These are phyloP conservation scores for Aeoliscus strigatus DNA, from an alignment of 2,797 vertebrate species.

Conservation along the genomic window DNA sequence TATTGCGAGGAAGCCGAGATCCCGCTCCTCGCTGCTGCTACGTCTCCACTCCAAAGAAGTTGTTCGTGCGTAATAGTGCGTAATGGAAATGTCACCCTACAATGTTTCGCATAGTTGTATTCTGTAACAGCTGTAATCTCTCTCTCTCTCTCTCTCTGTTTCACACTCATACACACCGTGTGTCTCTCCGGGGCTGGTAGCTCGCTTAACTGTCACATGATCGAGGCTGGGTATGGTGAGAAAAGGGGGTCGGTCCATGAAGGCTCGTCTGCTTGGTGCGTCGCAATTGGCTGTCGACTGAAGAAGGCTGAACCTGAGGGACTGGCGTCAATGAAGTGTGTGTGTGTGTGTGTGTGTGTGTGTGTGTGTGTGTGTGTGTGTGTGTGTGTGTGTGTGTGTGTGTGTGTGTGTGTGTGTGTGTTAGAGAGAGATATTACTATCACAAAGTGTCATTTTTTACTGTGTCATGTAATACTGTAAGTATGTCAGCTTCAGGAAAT, in stretches of 20 bases:
- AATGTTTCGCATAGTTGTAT: slow-evolving; percentile 42
- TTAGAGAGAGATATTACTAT: too few species aligned
- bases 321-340: slow-evolving; percentile 38
- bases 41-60: slow-evolving; percentile 32
- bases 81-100: slow-evolving; percentile 45
- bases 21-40: slow-evolving; percentile 26
- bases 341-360: background rate
- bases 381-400: slow-evolving; percentile 2
- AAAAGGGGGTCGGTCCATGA: slow-evolving; percentile 76
- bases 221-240: slow-evolving; percentile 48
- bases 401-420: too few species aligned
- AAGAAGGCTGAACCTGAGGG: slow-evolving; percentile 43
- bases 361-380: slow-evolving; percentile 3
- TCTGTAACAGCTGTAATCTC: too few species aligned
- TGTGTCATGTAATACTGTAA: too few species aligned
- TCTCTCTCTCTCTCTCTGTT: too few species aligned
- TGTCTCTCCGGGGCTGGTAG: slow-evolving; percentile 25
- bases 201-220: slow-evolving; percentile 73
- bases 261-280: slow-evolving; percentile 83
- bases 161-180: too few species aligned
- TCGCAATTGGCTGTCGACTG: slow-evolving; percentile 74
- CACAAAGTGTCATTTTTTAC: too few species aligned
- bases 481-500: too few species aligned
- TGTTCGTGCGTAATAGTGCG: slow-evolving; percentile 58
- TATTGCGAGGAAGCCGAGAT: slow-evolving; percentile 22